Evolutionary conservation across 2,113 vertebrate genomes (phyloP), one percentile per base, ranked within the genome.

Genomic region (Tauraco erythrolophus): DNA sequence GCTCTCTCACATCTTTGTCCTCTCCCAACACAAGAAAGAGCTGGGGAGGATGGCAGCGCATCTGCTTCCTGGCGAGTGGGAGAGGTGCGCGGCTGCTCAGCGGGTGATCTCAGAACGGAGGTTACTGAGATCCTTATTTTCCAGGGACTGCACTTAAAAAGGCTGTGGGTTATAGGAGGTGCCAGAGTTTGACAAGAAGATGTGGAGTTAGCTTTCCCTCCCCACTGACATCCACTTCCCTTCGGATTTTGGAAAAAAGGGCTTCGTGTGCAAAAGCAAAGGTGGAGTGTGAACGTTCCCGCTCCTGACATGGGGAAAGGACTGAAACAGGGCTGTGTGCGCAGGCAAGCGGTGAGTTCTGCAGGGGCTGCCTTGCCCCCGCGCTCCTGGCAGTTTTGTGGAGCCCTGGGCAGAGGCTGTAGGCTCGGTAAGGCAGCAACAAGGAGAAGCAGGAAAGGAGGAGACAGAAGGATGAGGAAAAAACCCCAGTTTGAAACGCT

Each of bases 71-170:
- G 0, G 53, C 4, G 13, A 87, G 87, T 65, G 19, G 87, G 66
- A 13, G 53, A 75, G 72, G 64, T 50, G 72, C 3, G 7, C 1
- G 7, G 64, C 80, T 56, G 80, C 89, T 89, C 94, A 75, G 95
- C 8, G 5, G 87, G 77, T 79, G 88, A 43, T 35, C 80, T 68
- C 35, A 62, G 81, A 95, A 89, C 1, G 80, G 61, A 88, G 46
- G 84, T 82, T 87, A 72, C 84, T 87, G 87, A 94, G 95, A 96
- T 93, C 88, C 81, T 60, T 93, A 48, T 91, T 93, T 97, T 92
- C 78, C 62, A 64, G 72, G 57, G 33, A 78, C 30, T 81, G 43
- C 72, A 60, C 87, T 92, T 91, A 50, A 91, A 93, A 96, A 79
- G 27, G 17, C 70, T 95, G 35, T n/a, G 50, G 64, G 77, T 93